phyloP scores from a whole-genome alignment of 2,797 vertebrate species.

The Scomberomorus guttatus region DNA sequence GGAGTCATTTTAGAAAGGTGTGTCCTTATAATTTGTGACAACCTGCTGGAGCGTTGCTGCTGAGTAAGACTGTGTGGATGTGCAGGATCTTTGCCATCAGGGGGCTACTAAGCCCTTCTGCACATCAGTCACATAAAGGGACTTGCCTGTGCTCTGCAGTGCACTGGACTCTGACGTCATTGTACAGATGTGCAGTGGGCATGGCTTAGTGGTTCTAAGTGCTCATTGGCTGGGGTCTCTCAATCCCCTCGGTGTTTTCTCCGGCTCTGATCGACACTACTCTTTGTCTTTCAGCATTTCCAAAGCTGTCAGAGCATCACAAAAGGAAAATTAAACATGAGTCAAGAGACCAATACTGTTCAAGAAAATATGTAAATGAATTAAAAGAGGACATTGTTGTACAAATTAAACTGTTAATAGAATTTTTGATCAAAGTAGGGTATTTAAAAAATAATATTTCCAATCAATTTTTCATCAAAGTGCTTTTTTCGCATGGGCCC shows the following conservation, averaged over 20 bases:
- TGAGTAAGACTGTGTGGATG: not conserved
- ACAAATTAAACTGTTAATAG: conserved; percentile 22
- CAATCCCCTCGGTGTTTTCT: conserved; percentile 53
- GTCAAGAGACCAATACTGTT: not conserved
- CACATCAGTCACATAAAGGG: conserved; percentile 50
- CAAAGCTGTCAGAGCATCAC: conserved; percentile 35
- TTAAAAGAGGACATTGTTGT: conserved; percentile 11
- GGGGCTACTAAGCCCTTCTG: conserved; percentile 26
- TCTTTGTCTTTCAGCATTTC: conserved; percentile 40
- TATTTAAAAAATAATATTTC: conserved; percentile 29
- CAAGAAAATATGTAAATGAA: not conserved
- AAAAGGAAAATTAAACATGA: conserved; percentile 15
- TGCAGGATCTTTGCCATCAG: conserved; percentile 34
- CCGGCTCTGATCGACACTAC: conserved; percentile 5
- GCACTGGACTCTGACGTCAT: conserved; percentile 62
- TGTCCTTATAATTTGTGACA: not conserved
- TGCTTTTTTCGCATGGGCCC: not conserved
- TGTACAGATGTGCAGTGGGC: conserved; percentile 75
- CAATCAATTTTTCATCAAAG: conserved; percentile 55
- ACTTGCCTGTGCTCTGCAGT: conserved; percentile 41
- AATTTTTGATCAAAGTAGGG: conserved; percentile 14
- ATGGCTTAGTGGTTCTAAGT: conserved; percentile 43
- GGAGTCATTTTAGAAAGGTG: conserved; percentile 5
- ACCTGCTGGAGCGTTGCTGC: not conserved
- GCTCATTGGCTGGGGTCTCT: conserved; percentile 66